Conservation (phyloP, 2,888 invertebrate genomes). For the Luffia ferchaultella region DNA sequence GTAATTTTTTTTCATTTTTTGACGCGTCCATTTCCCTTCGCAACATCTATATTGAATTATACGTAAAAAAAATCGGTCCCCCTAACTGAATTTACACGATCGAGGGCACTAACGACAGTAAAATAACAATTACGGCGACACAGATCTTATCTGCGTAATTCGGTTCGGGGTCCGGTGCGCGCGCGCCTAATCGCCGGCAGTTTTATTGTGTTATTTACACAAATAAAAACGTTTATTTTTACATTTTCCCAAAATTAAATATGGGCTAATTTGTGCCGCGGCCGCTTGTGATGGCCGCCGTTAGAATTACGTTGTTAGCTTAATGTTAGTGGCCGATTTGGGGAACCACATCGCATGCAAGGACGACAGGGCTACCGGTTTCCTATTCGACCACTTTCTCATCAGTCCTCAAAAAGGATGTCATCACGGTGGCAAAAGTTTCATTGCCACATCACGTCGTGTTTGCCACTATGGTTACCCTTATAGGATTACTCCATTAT, state of each 20-base stretch:
- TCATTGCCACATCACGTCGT: too few species aligned
- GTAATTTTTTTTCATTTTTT: slow-evolving; percentile 40
- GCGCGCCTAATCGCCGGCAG: slow-evolving; percentile 40
- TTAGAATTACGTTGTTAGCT: slow-evolving; percentile 46
- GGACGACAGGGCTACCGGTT: slow-evolving; percentile 7
- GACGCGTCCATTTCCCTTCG: slow-evolving; percentile 54
- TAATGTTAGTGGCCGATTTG: slow-evolving; percentile 37
- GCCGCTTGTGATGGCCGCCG: slow-evolving; percentile 13
- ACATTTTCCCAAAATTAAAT: slow-evolving; percentile 67
- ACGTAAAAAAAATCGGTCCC: slow-evolving; percentile 36
- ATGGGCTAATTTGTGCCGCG: slow-evolving; percentile 49
- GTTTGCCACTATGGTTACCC: too few species aligned
- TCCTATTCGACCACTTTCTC: too few species aligned
- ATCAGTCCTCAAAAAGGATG: too few species aligned
- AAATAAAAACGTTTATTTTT: slow-evolving; percentile 67
- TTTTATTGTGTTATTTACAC: slow-evolving; percentile 67
- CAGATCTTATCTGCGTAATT: slow-evolving; percentile 60
- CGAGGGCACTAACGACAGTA: slow-evolving; percentile 53
- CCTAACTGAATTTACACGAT: slow-evolving; percentile 63
- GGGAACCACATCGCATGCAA: slow-evolving; percentile 16
- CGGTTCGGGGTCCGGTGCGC: background rate
- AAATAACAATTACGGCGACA: slow-evolving; percentile 60
- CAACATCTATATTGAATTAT: slow-evolving; percentile 45
- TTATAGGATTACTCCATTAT: too few species aligned
- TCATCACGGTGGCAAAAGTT: too few species aligned